Base-by-base conservation (phyloP, 2,113 vertebrate genomes). In the Isichthys henryi region DNA sequence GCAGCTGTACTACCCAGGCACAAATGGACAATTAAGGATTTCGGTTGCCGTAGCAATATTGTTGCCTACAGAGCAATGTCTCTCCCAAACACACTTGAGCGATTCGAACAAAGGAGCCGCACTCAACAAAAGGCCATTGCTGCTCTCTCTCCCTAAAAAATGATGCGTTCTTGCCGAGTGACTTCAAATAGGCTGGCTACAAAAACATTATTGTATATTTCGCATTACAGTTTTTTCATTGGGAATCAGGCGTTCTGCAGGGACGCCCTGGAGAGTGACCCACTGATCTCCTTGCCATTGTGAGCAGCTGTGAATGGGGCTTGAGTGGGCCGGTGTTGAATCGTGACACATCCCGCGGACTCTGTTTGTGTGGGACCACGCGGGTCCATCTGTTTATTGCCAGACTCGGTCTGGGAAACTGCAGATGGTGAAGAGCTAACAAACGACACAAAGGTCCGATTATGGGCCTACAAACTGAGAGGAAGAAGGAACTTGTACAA, bases 121-220 rank as follows among this genome's bases (percentile, higher is more conserved):
- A 46, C 90, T 74, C 84, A 95, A 97, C 96, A 97, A 97, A 90
- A 96, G 96, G 94, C 93, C 94, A 95, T 95, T 96, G 39, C 13
- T 66, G 89, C 83, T 90, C 84, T 92, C 91, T 96, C 95, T 93
- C 95, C 93, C 93, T 94, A 93, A 90, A 94, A 96, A 96, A 95
- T 95, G 94, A 96, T 95, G 96, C 94, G 96, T 97, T 96, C 95
- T 95, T 88, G 62, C 93, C 93, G 93, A 88, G 92, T 93, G 93
- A 95, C 96, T 96, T 97, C 96, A 97, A 97, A 97, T 93, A 88
- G 90, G 45, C 43, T 83, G 23, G 92, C 94, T 94, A 97, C 96
- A 97, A 94, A 97, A 97, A 97, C 96, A 95, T 94, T 90, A 96
- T 96, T 97, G 97, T 96, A 95, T 91, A 88, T 93, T 93, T 94